phyloP scores from a whole-genome alignment of 2,113 vertebrate genomes.

The Cervus canadensis region DNA sequence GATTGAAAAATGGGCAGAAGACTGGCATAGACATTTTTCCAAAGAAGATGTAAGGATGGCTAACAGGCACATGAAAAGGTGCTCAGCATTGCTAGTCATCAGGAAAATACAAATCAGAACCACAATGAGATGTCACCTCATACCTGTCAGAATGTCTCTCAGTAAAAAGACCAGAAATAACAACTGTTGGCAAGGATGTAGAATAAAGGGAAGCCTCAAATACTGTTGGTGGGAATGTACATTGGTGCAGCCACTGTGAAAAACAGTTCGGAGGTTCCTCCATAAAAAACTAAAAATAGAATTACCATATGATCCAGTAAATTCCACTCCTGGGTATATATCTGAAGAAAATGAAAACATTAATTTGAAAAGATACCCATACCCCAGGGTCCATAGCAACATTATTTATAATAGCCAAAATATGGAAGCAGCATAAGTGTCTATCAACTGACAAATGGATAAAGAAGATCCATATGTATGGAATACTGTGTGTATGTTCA shows the following conservation, averaged over 20 bases:
- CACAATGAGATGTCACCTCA: neutral
- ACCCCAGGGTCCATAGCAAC: neutral
- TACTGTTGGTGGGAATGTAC: neutral
- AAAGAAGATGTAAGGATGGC: neutral
- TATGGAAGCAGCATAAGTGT: neutral
- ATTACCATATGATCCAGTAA: neutral
- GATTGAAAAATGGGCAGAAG: neutral
- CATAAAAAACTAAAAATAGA: neutral
- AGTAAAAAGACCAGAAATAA: neutral
- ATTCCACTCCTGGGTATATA: neutral
- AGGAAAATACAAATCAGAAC: neutral
- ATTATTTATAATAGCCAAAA: neutral
- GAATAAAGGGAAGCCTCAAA: neutral
- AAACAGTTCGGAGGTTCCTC: neutral
- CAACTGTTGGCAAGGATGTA: neutral
- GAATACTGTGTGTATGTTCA: neutral
- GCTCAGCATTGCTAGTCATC: neutral
- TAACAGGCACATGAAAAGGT: neutral
- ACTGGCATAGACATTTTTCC: neutral
- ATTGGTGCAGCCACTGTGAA: neutral
- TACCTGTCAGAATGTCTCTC: neutral
- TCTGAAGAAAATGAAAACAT: neutral
- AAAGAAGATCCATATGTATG: neutral
- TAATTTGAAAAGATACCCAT: neutral
- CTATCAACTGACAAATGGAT: neutral